phyloP scores from a whole-genome alignment of 2,888 invertebrate species.

The Tipula vernalis region DNA sequence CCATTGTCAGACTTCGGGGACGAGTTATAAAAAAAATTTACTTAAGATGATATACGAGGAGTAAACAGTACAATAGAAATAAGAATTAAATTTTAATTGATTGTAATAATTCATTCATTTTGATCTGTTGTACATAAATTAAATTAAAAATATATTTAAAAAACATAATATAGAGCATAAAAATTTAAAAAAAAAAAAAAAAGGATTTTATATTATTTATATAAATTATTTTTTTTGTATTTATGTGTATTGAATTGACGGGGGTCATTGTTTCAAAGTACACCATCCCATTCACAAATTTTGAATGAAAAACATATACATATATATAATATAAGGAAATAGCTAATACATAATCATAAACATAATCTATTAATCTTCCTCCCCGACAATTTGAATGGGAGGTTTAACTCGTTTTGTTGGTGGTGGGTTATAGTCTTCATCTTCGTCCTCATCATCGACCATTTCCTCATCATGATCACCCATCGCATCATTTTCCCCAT shows the following conservation, averaged over 20 bases:
- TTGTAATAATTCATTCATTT: neutral
- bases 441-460: neutral
- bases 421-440: neutral
- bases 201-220: slow-evolving; percentile 1
- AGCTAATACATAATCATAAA: neutral
- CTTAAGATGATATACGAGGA: neutral
- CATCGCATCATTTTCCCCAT: neutral
- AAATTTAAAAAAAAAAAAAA: neutral
- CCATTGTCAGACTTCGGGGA: neutral
- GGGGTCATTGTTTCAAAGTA: neutral
- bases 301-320: neutral
- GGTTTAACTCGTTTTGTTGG: slow-evolving; percentile 4
- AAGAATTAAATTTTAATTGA: neutral
- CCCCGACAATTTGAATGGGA: neutral
- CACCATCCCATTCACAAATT: neutral
- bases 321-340: neutral
- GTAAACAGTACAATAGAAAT: neutral
- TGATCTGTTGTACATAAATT: neutral
- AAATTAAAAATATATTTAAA: neutral
- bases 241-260: neutral
- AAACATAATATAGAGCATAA: neutral
- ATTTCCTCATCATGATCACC: neutral
- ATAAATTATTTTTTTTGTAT: neutral
- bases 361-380: neutral
- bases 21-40: no score